Base-by-base conservation (phyloP, 2,113 vertebrate species). In the Anoura caudifer region DNA sequence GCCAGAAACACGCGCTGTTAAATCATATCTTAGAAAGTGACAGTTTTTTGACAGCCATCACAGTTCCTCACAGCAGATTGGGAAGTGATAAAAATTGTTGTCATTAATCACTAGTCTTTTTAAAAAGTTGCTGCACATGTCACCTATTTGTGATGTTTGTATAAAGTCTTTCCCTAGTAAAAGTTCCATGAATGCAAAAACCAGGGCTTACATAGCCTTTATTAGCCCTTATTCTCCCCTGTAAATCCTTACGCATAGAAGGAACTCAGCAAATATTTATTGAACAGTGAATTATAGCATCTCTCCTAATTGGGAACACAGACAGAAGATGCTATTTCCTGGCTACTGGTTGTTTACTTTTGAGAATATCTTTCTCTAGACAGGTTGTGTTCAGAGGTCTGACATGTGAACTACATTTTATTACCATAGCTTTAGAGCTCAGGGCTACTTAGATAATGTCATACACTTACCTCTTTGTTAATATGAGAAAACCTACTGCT, bases 41-140 rank as follows among this genome's bases (percentile, higher is more conserved):
- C 43, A 80, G n/a, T 26, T 75, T 95, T 91, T 87, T 93, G 81
- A 95, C 36, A 93, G 13, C n/a, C 33, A 79, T 95, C 31, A 86
- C 59, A 56, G 31, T 56, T 76, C 41, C 87, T 93, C 61, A 87
- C 28, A 87, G 69, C 87, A 93, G 81, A 95, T 72, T 90, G 38
- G 67, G 73, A 93, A 90, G 69, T 61, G 77, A 10, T 95, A 92
- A 76, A 76, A 96, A 90, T 85, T 82, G 33, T 33, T 69, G 24
- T 38, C n/a, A 76, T 88, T 94, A 84, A 95, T 91, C n/a, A 92
- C 56, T 89, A 54, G 24, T 79, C 65, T 73, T 92, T 80, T 70
- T 75, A 70, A 31, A 65, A 89, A 84, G 47, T 67, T 70, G 31
- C 15, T 77, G 20, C n/a, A 81, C 41, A 16, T 88, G 75, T 90